A percentile compares a stretch with the other conserved stretches of the same genome.
These are phyloP conservation scores for Microtus pennsylvanicus DNA, from an alignment of 2,113 vertebrate genomes.

Conservation along the genomic window DNA sequence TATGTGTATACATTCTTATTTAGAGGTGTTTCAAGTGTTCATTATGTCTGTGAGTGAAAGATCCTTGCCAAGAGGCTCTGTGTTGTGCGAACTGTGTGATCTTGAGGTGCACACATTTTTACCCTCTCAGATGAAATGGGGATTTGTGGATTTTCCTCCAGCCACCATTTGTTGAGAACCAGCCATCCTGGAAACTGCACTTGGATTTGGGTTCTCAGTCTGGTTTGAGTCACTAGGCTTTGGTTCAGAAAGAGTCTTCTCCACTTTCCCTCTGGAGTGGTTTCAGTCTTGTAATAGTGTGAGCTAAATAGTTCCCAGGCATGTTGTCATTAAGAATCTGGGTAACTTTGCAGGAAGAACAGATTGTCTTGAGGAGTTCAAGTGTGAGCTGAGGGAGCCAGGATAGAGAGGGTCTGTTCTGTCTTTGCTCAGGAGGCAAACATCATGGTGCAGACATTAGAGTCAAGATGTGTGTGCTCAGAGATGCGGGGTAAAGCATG, in stretches of 20 bases:
- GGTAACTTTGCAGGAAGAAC: neutral
- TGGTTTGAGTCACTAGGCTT: slow-evolving; percentile 30
- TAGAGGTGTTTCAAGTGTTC: neutral
- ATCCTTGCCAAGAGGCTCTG: neutral
- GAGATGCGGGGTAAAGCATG: neutral
- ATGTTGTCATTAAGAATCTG: neutral
- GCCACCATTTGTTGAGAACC: neutral
- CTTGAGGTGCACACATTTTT: neutral
- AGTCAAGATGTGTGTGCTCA: neutral
- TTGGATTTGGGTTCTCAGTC: slow-evolving; percentile 38
- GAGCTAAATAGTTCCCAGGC: neutral
- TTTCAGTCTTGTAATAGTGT: neutral
- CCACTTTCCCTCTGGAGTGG: neutral
- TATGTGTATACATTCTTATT: no score
- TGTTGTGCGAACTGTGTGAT: neutral
- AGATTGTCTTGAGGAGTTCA: slow-evolving; percentile 16
- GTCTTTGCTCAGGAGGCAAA: neutral
- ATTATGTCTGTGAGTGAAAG: neutral
- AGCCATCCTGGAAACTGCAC: neutral
- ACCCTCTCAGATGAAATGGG: neutral
- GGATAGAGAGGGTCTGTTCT: neutral
- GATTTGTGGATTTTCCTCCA: slow-evolving; percentile 1
- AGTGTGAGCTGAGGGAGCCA: neutral
- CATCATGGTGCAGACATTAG: neutral
- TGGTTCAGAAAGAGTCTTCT: neutral